Evolutionary conservation across 2,113 vertebrate species (phyloP).

Genomic region (Pteropus alecto): DNA sequence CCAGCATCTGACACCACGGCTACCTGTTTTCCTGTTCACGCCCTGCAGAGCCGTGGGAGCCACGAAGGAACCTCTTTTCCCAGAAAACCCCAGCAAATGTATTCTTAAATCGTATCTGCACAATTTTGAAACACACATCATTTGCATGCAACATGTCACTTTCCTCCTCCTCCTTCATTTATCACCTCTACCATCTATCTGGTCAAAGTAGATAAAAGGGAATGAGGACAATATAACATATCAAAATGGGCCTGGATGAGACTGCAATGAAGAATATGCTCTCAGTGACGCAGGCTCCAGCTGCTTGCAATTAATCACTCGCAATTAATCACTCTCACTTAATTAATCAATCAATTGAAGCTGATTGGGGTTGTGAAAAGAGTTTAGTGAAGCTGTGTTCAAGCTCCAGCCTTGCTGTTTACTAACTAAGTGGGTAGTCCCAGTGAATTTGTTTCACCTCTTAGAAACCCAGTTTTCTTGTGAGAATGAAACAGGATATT

Average conservation of each 20-base stretch:
- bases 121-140: neutral
- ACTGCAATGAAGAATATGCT: neutral
- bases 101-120: neutral
- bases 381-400: neutral
- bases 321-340: constrained; percentile 54
- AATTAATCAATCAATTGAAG: constrained; percentile 59
- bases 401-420: neutral
- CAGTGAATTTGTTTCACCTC: neutral
- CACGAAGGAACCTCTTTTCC: neutral
- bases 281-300: constrained; percentile 8
- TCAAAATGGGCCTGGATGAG: neutral
- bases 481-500: neutral
- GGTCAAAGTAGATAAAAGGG: neutral
- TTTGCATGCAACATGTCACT: neutral
- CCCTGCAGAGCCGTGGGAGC: neutral
- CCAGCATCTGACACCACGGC: too few relatives aligned
- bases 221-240: neutral
- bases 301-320: constrained; percentile 58
- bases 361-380: neutral
- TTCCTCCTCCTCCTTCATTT: neutral
- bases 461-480: neutral
- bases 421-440: neutral
- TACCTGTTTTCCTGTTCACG: neutral
- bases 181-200: neutral
- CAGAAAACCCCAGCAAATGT: neutral